Evolutionary conservation across 2,113 vertebrate genomes (phyloP).

Genomic region (Ageneiosus marmoratus): DNA sequence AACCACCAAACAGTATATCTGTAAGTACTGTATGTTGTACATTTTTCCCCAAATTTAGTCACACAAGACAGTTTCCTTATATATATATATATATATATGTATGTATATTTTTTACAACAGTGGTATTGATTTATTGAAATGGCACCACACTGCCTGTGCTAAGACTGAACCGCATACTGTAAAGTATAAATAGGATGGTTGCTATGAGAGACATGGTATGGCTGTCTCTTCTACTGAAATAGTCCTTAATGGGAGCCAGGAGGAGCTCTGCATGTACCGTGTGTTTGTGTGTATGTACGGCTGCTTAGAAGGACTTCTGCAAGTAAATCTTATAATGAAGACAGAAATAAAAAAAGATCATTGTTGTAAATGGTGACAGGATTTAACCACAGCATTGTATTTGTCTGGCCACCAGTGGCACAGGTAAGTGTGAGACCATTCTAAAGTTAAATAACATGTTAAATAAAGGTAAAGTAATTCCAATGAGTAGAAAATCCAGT

Average conservation of each 20-base stretch:
- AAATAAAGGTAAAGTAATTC: not conserved
- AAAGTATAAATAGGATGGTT: constrained; percentile 54
- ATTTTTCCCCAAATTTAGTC: not conserved
- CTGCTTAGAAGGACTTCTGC: constrained; percentile 30
- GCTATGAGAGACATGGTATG: constrained; percentile 47
- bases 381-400: constrained; percentile 30
- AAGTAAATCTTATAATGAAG: constrained; percentile 5
- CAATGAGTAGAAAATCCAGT: not conserved
- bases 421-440: constrained; percentile 29
- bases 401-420: constrained; percentile 24
- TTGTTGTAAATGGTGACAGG: constrained; percentile 35
- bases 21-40: not conserved
- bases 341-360: constrained; percentile 5
- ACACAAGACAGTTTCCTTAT: not conserved
- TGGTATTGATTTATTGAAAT: constrained; percentile 10
- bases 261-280: constrained; percentile 15
- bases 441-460: not conserved
- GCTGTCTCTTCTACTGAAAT: constrained; percentile 42
- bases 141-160: constrained; percentile 7
- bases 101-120: not conserved
- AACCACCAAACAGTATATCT: not conserved
- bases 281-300: not conserved
- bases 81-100: too few relatives aligned
- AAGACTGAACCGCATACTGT: constrained; percentile 19
- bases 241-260: constrained; percentile 28